Percentiles rank a stretch among this genome's conserved stretches.
phyloP scores from a whole-genome alignment of 1,140 invertebrate species.

The Caerostris darwini region DNA sequence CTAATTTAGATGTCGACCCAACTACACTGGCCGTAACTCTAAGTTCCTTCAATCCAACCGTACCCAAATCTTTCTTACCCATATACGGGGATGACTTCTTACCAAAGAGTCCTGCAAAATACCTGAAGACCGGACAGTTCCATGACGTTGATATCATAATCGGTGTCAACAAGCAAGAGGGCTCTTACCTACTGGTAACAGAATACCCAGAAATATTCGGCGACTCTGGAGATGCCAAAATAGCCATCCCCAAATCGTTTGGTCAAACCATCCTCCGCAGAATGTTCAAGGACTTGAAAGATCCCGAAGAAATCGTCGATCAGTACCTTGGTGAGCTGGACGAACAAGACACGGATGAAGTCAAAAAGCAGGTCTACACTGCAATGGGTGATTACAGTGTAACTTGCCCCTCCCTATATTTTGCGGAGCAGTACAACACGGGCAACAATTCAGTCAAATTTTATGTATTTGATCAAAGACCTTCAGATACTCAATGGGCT shows the following conservation, averaged over 20 bases:
- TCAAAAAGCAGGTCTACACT: background rate
- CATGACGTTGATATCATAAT: background rate
- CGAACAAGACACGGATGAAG: background rate
- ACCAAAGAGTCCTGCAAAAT: background rate
- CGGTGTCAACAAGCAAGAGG: conserved; percentile 23
- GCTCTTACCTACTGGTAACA: background rate
- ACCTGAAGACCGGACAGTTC: background rate
- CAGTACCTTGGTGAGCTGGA: conserved; percentile 23
- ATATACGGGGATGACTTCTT: conserved; percentile 16
- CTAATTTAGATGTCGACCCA: background rate
- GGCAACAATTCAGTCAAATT: conserved; percentile 61
- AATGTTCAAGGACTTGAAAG: background rate
- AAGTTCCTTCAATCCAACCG: background rate
- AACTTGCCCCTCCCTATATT: background rate
- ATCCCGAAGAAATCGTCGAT: background rate
- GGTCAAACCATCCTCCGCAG: background rate
- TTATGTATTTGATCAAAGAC: conserved; percentile 76
- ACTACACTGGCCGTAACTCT: background rate
- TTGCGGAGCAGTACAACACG: conserved; percentile 4
- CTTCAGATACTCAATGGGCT: conserved; percentile 45
- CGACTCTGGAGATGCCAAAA: background rate
- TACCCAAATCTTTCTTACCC: background rate
- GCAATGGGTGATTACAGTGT: background rate
- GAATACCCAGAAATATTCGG: conserved; percentile 6
- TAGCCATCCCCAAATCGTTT: background rate